Conservation (phyloP, 2,797 vertebrate genomes). For the Malurus leucopterus region DNA sequence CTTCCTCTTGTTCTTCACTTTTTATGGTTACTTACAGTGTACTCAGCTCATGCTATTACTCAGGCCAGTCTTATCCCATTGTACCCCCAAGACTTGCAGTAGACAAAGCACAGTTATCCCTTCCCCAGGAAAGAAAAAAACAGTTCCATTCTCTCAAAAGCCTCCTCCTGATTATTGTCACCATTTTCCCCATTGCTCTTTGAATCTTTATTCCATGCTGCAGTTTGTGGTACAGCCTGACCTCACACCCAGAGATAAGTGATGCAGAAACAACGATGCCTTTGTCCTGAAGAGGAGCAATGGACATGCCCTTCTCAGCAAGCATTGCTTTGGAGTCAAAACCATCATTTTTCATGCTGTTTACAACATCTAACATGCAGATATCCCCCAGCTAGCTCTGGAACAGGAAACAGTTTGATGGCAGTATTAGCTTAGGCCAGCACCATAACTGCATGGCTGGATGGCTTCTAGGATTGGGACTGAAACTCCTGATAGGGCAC, state of each 20-base stretch:
- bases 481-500: background rate
- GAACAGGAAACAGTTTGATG: background rate
- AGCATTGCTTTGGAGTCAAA: background rate
- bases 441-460: background rate
- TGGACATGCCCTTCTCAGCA: background rate
- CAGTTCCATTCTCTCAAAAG: background rate
- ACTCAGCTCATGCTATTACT: slow-evolving; percentile 11
- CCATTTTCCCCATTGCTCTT: background rate
- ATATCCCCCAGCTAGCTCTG: background rate
- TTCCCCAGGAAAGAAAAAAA: background rate
- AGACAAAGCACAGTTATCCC: background rate
- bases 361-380: background rate
- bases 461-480: background rate
- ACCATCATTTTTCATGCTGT: rapidly evolving
- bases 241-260: background rate
- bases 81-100: background rate
- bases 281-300: background rate
- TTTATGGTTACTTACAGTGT: background rate
- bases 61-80: background rate
- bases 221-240: background rate
- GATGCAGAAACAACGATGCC: background rate
- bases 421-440: background rate
- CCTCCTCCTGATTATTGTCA: background rate
- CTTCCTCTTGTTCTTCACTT: slow-evolving; percentile 18
- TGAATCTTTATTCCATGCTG: background rate